Evolutionary conservation across 2,797 vertebrate species (phyloP), one percentile per base, ranked within the genome.

Genomic region (Anabacerthia variegaticeps): DNA sequence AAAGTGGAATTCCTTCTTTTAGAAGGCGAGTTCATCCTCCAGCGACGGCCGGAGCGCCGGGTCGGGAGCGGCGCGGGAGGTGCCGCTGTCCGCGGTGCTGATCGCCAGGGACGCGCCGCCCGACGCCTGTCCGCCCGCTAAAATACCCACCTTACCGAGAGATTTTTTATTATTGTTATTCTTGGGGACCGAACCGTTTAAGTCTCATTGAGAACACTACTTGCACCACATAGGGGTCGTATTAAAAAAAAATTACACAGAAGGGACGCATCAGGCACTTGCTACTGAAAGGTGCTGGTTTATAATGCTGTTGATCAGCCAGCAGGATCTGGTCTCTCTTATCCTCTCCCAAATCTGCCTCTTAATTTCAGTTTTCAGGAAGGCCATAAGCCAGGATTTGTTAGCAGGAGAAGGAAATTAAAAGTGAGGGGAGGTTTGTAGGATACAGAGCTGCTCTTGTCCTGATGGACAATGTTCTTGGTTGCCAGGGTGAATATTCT

Each of bases 81-180:
- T 2, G 71, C n/a, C 68, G 94, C 98, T 98, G 97, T 98, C 98
- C 97, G 66, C 69, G 97, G 98, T 98, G 91, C 98, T 98, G 93
- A 96, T 68, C 80, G 52, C 3, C 75, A 5, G 54, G 46, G 43
- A 37, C 9, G 54, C 9, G 8, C 34, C 21, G 46, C 55, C 21
- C 9, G 1, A 1, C 4, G 11, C 2, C 32, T 2, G 24, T 4
- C 34, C 3, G 3, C 3, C 34, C 1, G 11, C 32, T 5, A 9
- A 9, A 14, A 49, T 0, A 52, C 22, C 28, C 41, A 2, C 3
- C 3, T 34, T 5, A 5, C 11, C 6, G 0, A 9, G 4, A 23
- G 5, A 49, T 0, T 43, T 46, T 48, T 49, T 8, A 2, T 26
- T 20, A 3, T 17, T 51, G 26, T 20, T 79, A 4, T 14, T 77